phyloP scores from a whole-genome alignment of 2,888 invertebrate species.

The Tridacna crocea region DNA sequence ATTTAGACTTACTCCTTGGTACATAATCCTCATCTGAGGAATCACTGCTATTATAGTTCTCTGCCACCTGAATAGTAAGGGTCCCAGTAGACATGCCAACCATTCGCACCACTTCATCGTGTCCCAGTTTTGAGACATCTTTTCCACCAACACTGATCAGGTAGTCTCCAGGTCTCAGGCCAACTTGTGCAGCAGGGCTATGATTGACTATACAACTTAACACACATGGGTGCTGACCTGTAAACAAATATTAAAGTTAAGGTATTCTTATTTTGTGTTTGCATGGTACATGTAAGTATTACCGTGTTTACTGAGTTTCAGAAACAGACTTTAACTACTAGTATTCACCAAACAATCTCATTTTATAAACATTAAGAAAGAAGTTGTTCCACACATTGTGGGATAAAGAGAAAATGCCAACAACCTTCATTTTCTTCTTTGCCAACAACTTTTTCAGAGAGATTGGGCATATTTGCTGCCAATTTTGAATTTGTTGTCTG shows the following conservation, averaged over 20 bases:
- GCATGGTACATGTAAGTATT: no score
- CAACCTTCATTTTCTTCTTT: no score
- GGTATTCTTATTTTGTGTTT: no score
- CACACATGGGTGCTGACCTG: conserved; percentile 96
- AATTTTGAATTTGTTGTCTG: no score
- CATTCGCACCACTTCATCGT: conserved; percentile 95
- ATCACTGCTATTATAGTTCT: conserved; percentile 90
- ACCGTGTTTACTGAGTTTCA: no score
- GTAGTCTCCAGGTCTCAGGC: conserved; percentile 95
- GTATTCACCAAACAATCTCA: no score
- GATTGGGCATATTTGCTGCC: no score
- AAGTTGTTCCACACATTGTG: no score
- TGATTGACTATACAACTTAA: conserved; percentile 95
- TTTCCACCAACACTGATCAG: conserved; percentile 94
- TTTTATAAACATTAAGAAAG: no score
- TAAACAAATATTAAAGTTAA: not conserved
- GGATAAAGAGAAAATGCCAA: no score
- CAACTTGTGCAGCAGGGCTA: conserved; percentile 95
- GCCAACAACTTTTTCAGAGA: no score
- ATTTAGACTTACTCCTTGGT: conserved; percentile 82
- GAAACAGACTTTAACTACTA: no score
- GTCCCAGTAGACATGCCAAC: conserved; percentile 93
- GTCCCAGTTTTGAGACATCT: conserved; percentile 95
- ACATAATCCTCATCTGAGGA: conserved; percentile 90
- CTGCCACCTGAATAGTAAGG: conserved; percentile 80